Conservation (phyloP, 2,797 vertebrate genomes). For the Pteropus rufus region DNA sequence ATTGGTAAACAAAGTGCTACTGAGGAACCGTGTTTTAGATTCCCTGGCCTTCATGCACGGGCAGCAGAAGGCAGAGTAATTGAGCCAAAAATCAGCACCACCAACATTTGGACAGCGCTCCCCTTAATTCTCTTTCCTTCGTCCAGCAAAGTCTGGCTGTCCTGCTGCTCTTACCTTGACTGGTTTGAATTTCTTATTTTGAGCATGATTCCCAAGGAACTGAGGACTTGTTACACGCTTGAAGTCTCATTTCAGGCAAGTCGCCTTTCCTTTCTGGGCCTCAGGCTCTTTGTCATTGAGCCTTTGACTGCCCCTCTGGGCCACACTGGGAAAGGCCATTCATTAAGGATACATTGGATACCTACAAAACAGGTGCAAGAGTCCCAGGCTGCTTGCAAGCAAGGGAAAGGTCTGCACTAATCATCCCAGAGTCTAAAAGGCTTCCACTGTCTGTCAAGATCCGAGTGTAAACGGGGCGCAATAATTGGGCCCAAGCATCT, state of each 20-base stretch:
- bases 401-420: conserved; percentile 38
- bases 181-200: conserved; percentile 52
- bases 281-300: neutral
- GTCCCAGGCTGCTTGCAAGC: conserved; percentile 28
- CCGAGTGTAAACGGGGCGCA: conserved; percentile 26
- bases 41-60: neutral
- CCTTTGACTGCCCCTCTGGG: conserved; percentile 3
- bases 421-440: conserved; percentile 44
- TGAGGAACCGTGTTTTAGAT: neutral
- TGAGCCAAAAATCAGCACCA: conserved; percentile 53
- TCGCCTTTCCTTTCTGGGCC: conserved; percentile 35
- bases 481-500: conserved; percentile 56
- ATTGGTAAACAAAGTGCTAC: neutral
- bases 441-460: conserved; percentile 56
- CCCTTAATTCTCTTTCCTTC: conserved; percentile 28
- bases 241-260: conserved; percentile 41
- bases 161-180: conserved; percentile 14
- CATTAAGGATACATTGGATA: neutral
- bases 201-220: conserved; percentile 38
- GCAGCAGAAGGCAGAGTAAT: conserved; percentile 28
- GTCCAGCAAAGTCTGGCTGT: conserved; percentile 30
- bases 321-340: neutral
- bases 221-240: conserved; percentile 24
- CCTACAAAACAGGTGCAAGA: neutral
- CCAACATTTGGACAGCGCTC: conserved; percentile 31